These are phyloP conservation scores for Myotis pilosus DNA, from an alignment of 2,797 vertebrate genomes.

Conservation along the genomic window DNA sequence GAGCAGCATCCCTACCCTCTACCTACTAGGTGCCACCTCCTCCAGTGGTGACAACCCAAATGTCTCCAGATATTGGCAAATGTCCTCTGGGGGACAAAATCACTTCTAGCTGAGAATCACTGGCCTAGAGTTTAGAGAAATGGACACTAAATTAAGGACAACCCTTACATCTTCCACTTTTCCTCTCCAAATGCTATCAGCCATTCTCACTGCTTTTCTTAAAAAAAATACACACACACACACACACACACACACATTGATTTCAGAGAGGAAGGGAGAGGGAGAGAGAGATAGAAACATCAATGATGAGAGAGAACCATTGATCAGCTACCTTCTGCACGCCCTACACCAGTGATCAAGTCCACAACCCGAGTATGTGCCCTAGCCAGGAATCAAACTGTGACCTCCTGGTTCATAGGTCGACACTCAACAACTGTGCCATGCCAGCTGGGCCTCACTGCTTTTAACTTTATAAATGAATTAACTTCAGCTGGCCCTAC, in stretches of 20 bases:
- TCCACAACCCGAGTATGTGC: too few relatives aligned
- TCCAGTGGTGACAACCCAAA: background rate
- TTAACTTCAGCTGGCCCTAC: background rate
- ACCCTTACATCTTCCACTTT: background rate
- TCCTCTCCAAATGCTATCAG: background rate
- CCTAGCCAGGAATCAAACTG: too few relatives aligned
- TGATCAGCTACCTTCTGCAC: too few relatives aligned
- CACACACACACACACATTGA: too few relatives aligned
- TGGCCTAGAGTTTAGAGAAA: background rate
- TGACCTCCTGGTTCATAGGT: too few relatives aligned
- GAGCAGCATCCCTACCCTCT: background rate
- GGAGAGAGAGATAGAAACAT: too few relatives aligned
- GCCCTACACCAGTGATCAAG: too few relatives aligned
- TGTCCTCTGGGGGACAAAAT: background rate
- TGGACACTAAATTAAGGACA: background rate
- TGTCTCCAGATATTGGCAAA: background rate
- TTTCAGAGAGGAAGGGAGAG: too few relatives aligned
- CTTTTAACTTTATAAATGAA: background rate
- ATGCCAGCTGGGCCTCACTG: background rate
- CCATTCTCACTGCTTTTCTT: background rate
- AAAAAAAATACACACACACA: too few relatives aligned
- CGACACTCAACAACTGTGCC: too few relatives aligned
- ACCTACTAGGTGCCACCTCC: background rate
- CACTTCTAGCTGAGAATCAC: background rate
- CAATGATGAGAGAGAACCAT: too few relatives aligned